Evolutionary conservation across 2,888 invertebrate species (phyloP), one percentile per base, ranked within the genome.

Genomic region (Chrysina gloriosa): DNA sequence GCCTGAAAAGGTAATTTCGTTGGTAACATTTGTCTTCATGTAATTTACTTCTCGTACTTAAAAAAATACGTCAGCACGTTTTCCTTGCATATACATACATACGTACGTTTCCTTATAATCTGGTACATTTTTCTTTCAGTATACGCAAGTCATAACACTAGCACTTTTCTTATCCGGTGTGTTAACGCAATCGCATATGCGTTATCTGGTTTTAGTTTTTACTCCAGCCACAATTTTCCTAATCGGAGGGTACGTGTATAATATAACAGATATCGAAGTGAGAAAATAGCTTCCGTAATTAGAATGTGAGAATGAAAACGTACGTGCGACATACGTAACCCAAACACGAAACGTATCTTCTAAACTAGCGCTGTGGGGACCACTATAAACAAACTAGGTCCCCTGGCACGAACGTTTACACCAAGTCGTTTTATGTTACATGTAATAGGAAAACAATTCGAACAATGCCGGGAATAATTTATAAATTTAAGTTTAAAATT

Each of bases 301-400:
- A 36, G 11, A 29, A 56, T 11, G 34, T 36, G 36, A 36, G 56
- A 21, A 23, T 36, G 36, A 21, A 11, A 36, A 19, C 36, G 36
- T 50, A 50, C 29, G 45, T 45, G 45, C 9, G 6, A 45, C 45
- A 45, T 9, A 27, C 7, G 36, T 11, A 23, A 36, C 21, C 21
- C 56, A 23, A 36, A 56, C 56, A 56, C n/a, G 23, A 52, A 56
- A 23, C 56, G 25, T 56, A 36, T 34, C 21, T 21, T 36, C 21
- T 5, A 23, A 6, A 19, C 29, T 36, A 3, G n/a, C 6, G 19
- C 11, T 7, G 36, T 11, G 21, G 23, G 5, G 21, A 9, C 29
- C 6, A 36, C 21, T 36, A 36, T 56, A 56, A 56, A 56, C 34
- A 34, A 34, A 21, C 16, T 16, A 2, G 7, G 56, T 56, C 27